Percentiles rank a stretch among this genome's conserved stretches.
Conservation (phyloP, 2,797 vertebrate genomes). For the Peromyscus attwateri region DNA sequence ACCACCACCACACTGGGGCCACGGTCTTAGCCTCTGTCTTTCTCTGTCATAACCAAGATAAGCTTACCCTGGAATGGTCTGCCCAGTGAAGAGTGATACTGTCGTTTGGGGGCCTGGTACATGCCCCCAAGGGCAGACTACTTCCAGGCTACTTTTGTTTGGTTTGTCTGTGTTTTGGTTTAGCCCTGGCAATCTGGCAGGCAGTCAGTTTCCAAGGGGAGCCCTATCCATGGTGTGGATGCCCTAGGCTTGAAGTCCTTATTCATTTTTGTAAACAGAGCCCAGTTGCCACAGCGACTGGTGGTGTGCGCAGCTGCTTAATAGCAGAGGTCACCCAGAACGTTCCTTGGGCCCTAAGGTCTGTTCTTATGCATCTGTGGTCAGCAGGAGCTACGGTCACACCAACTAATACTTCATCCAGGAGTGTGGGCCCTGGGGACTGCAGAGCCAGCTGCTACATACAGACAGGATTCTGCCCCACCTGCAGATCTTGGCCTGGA, state of each 20-base stretch:
- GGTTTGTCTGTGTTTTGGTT: slow-evolving; percentile 81
- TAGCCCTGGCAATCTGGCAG: slow-evolving; percentile 83
- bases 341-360: slow-evolving; percentile 58
- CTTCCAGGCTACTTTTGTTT: slow-evolving; percentile 77
- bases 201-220: slow-evolving; percentile 69
- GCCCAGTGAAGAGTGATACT: neutral
- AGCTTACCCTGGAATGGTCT: neutral
- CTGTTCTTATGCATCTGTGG: slow-evolving; percentile 31
- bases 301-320: slow-evolving; percentile 70
- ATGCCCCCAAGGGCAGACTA: slow-evolving; percentile 1
- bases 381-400: neutral
- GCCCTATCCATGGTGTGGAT: slow-evolving; percentile 77
- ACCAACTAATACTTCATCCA: neutral
- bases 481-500: neutral
- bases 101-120: neutral
- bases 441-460: neutral
- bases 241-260: slow-evolving; percentile 68
- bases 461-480: neutral
- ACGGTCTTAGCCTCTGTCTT: neutral
- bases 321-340: slow-evolving; percentile 73
- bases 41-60: slow-evolving; percentile 19
- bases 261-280: slow-evolving; percentile 83
- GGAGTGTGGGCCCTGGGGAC: neutral
- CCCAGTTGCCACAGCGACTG: slow-evolving; percentile 79
- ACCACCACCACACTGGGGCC: neutral